Evolutionary conservation across 53 echinoderm and acorn worm species (phyloP), one percentile per base, ranked within the genome.

Genomic region (Echinarachnius parma): DNA sequence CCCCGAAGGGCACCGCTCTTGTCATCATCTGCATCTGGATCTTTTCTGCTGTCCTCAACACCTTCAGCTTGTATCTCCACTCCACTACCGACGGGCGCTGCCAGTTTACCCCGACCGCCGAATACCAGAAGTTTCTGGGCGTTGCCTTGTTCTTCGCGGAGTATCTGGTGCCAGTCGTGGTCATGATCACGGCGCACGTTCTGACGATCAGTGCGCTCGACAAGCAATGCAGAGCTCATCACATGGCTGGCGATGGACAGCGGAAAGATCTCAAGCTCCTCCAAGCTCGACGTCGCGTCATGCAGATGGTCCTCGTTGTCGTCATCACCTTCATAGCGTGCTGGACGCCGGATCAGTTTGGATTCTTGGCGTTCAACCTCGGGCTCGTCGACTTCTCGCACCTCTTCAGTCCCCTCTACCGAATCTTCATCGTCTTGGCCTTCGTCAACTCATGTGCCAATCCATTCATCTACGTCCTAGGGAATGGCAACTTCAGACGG

Each of bases 321-420:
- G 81, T 89, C 46, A 64, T 89, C 33, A 89, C 85, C 1, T 89
- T 89, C 71, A 85, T 89, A 46, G 33, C 85, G 25, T 89, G 85
- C 36, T 89, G 89, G 89, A 75, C 78, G 34, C 89, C 89, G 20
- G 89, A 89, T 46, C 89, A 89, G 36, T 32, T 89, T 7, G 75
- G 70, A 9, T 85, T 77, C 65, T 75, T 89, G 3, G 70, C 75
- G 36, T 77, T 85, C 34, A 89, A 81, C 30, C 65, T 89, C 0
- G 85, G 85, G 2, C 44, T 81, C 18, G 66, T n/a, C n/a, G n/a
- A n/a, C n/a, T n/a, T n/a, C n/a, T n/a, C n/a, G n/a, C n/a, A n/a
- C n/a, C n/a, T n/a, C n/a, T n/a, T n/a, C n/a, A n/a, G n/a, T n/a
- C n/a, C n/a, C n/a, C n/a, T n/a, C n/a, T n/a, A n/a, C n/a, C n/a